Evolutionary conservation across 2,797 vertebrate species (phyloP).

Genomic region (Amphiprion clarkii): DNA sequence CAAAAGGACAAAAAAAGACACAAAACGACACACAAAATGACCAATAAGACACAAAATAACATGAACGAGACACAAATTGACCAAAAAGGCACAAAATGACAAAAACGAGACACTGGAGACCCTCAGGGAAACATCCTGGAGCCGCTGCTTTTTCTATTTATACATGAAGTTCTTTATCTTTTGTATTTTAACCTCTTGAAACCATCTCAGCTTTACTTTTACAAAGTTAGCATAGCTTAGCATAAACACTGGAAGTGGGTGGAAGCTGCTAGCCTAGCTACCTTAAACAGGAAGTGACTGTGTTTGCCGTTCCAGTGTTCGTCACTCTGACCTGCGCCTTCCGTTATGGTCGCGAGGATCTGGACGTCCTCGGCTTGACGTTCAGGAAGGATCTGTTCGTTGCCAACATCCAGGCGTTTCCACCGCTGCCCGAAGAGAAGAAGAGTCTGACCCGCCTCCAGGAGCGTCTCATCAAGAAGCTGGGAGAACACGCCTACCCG

Average conservation of each 20-base stretch:
- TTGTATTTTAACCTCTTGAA: too few relatives aligned
- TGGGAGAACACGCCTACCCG: slow-evolving; percentile 94
- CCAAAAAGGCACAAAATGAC: too few relatives aligned
- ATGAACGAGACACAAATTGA: too few relatives aligned
- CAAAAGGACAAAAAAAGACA: too few relatives aligned
- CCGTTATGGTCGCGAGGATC: slow-evolving; percentile 95
- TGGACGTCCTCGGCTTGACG: slow-evolving; percentile 95
- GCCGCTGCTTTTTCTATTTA: neutral
- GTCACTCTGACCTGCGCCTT: slow-evolving; percentile 97
- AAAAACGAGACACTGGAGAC: neutral
- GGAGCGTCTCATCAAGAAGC: slow-evolving; percentile 95
- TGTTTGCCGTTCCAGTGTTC: slow-evolving; percentile 84
- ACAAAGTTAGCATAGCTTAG: too few relatives aligned
- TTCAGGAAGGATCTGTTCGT: slow-evolving; percentile 96
- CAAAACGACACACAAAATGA: too few relatives aligned
- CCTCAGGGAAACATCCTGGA: slow-evolving; percentile 8
- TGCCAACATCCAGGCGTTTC: slow-evolving; percentile 93
- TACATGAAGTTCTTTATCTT: neutral
- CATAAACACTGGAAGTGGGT: too few relatives aligned
- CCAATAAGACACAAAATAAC: too few relatives aligned
- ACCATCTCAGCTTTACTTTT: too few relatives aligned
- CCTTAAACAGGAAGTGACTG: too few relatives aligned
- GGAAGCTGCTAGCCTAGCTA: too few relatives aligned
- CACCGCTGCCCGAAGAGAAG: slow-evolving; percentile 89
- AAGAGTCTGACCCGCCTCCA: slow-evolving; percentile 92